Conservation (phyloP, 2,888 invertebrate genomes). For the Syrista parreyssii region DNA sequence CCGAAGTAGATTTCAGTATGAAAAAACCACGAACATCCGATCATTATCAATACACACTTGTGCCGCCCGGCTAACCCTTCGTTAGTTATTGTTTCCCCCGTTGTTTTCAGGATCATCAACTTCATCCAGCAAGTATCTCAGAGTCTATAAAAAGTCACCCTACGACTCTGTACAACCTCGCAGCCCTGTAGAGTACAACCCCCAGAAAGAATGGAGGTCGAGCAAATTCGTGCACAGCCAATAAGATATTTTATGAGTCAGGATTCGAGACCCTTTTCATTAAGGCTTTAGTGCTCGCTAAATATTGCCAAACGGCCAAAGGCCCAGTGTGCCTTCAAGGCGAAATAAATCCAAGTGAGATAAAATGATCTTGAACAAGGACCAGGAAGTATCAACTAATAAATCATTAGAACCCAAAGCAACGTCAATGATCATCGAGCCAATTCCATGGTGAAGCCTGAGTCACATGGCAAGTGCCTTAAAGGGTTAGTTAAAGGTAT, state of each 20-base stretch:
- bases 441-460: not conserved
- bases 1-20: not conserved
- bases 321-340: not conserved
- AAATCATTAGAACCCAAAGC: not conserved
- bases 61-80: not conserved
- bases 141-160: not conserved
- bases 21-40: not conserved
- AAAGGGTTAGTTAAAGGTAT: not conserved
- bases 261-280: slow-evolving; percentile 49
- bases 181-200: not conserved
- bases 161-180: not conserved
- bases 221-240: slow-evolving; percentile 21
- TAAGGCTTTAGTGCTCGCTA: slow-evolving; percentile 54
- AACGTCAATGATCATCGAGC: not conserved
- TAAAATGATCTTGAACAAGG: not conserved
- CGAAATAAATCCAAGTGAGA: not conserved
- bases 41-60: not conserved
- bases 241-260: slow-evolving; percentile 45
- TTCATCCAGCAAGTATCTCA: not conserved
- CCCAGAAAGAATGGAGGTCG: not conserved
- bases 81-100: not conserved
- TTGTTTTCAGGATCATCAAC: not conserved
- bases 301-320: slow-evolving; percentile 41
- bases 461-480: not conserved
- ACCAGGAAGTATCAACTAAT: not conserved